Evolutionary conservation across 2,797 vertebrate species (phyloP).

Genomic region (Acanthornis magna): DNA sequence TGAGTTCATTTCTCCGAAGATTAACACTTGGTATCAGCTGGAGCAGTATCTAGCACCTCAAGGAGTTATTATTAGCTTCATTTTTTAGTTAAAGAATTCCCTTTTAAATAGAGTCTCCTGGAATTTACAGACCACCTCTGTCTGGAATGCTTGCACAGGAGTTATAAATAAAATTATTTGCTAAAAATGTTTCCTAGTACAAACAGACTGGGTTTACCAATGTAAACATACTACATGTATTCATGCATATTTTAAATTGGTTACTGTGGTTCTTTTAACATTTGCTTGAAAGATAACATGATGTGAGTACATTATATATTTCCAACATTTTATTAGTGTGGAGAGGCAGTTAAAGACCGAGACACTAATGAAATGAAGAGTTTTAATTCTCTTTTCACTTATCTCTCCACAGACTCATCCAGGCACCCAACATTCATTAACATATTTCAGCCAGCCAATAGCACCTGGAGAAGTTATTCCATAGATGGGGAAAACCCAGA

Average conservation of each 20-base stretch:
- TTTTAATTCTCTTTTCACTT: not conserved
- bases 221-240: slow-evolving; percentile 23
- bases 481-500: not conserved
- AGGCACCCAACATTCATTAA: not conserved
- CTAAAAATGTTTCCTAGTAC: slow-evolving; percentile 60
- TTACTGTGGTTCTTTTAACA: slow-evolving; percentile 15
- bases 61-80: not conserved
- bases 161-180: slow-evolving; percentile 69
- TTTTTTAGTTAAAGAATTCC: slow-evolving; percentile 48
- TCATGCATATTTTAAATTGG: slow-evolving; percentile 3
- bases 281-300: slow-evolving; percentile 16
- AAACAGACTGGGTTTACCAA: slow-evolving; percentile 56
- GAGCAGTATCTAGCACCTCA: slow-evolving; percentile 55
- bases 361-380: not conserved
- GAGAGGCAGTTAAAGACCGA: not conserved
- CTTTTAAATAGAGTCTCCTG: slow-evolving; percentile 58
- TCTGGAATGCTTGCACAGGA: slow-evolving; percentile 67
- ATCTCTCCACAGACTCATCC: not conserved
- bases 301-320: not conserved
- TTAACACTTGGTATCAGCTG: slow-evolving; percentile 61
- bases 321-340: not conserved
- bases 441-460: not conserved
- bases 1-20: slow-evolving; percentile 41
- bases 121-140: slow-evolving; percentile 64
- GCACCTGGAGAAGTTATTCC: not conserved